Conservation (phyloP, 92 coral and sea anemone species). For the Ricordea florida region DNA sequence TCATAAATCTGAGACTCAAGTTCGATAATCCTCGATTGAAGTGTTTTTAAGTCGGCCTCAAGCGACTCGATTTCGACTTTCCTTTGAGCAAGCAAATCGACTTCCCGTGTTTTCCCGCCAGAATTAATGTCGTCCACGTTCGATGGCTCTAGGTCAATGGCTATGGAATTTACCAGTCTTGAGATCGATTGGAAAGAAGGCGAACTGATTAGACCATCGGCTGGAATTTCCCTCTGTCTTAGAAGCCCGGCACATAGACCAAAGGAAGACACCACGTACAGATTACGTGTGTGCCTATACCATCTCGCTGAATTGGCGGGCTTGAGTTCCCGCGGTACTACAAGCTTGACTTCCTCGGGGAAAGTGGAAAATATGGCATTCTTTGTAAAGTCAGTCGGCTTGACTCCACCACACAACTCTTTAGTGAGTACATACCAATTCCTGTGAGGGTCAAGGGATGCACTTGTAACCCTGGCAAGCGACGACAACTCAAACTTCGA, state of each 20-base stretch:
- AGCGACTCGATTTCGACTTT: too few species aligned
- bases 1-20: too few species aligned
- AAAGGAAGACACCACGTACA: slow-evolving; percentile 5
- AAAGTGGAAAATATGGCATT: slow-evolving; percentile 8
- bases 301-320: background rate
- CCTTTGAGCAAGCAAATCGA: too few species aligned
- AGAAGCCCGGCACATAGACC: slow-evolving; percentile 38
- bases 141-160: slow-evolving; percentile 6
- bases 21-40: too few species aligned
- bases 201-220: background rate
- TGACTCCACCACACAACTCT: slow-evolving; percentile 16
- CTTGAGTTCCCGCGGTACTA: slow-evolving; percentile 9
- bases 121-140: background rate
- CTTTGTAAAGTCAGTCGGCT: slow-evolving; percentile 1
- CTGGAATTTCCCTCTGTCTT: slow-evolving; percentile 13
- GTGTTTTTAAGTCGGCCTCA: too few species aligned
- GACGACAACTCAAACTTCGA: background rate
- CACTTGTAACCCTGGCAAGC: slow-evolving; percentile 5
- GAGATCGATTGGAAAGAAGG: background rate
- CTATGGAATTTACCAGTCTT: slow-evolving; percentile 10
- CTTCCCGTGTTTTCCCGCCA: too few species aligned
- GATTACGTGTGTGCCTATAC: background rate
- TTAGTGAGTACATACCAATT: slow-evolving; percentile 33
- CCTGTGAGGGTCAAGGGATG: slow-evolving; percentile 18
- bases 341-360: slow-evolving; percentile 11